phyloP scores from a whole-genome alignment of 2,888 invertebrate species.

The Teleogryllus oceanicus region DNA sequence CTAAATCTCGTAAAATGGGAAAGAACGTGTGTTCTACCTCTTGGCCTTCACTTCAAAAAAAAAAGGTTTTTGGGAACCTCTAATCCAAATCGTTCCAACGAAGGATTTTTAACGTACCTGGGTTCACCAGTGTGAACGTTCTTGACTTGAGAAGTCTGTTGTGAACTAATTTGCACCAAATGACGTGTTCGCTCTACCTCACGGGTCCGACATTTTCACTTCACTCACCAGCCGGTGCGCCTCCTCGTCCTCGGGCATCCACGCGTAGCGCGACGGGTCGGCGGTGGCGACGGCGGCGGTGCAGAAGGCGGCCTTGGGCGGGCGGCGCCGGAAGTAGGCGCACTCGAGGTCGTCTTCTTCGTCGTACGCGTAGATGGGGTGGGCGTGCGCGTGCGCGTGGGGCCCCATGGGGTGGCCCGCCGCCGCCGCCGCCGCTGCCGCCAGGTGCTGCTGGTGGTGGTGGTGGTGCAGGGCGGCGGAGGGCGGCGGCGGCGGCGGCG shows the following conservation, averaged over 20 bases:
- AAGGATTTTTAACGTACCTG: too few relatives aligned
- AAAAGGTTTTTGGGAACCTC: too few relatives aligned
- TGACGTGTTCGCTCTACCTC: too few relatives aligned
- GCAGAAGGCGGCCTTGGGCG: conserved; percentile 59
- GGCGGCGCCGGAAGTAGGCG: conserved; percentile 76
- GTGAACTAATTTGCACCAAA: too few relatives aligned
- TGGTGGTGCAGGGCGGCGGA: conserved; percentile 66
- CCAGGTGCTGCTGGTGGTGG: conserved; percentile 37
- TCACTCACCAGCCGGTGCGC: conserved; percentile 62
- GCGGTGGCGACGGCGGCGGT: conserved; percentile 54
- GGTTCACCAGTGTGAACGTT: too few relatives aligned
- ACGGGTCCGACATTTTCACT: too few relatives aligned
- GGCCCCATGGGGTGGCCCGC: conserved; percentile 56
- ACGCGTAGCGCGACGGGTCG: conserved; percentile 71
- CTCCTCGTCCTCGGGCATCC: conserved; percentile 74
- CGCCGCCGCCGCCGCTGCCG: conserved; percentile 45
- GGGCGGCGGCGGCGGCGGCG: conserved; percentile 30
- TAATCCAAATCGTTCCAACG: too few relatives aligned
- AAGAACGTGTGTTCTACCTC: too few relatives aligned
- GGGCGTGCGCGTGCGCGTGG: neutral
- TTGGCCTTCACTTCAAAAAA: too few relatives aligned
- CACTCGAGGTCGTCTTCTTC: conserved; percentile 68
- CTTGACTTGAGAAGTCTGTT: too few relatives aligned
- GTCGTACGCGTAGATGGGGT: conserved; percentile 44
- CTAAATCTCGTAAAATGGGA: too few relatives aligned